phyloP scores from a whole-genome alignment of 2,797 vertebrate genomes.

The Catamblyrhynchus diadema region DNA sequence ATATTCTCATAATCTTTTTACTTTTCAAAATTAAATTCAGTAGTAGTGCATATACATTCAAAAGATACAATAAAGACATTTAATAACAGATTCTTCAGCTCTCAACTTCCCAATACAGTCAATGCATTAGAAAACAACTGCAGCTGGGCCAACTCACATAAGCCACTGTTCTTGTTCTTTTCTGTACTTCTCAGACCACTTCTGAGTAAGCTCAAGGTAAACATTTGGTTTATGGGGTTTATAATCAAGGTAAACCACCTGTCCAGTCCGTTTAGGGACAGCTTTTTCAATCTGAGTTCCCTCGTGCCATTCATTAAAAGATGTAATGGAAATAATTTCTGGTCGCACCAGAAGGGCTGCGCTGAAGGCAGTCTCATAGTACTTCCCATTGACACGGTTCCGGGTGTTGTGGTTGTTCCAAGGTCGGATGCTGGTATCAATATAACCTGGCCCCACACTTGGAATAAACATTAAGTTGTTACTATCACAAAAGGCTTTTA shows the following conservation, averaged over 20 bases:
- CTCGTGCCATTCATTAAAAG: constrained; percentile 99
- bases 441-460: constrained; percentile 93
- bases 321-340: constrained; percentile 90
- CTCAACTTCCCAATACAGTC: background rate
- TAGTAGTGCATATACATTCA: constrained; percentile 43
- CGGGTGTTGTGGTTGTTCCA: constrained; percentile 96
- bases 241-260: constrained; percentile 88
- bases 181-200: constrained; percentile 89
- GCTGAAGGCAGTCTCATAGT: constrained; percentile 89
- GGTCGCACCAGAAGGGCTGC: constrained; percentile 84
- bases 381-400: constrained; percentile 93
- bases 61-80: background rate
- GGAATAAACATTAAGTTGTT: constrained; percentile 92
- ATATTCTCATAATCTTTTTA: background rate
- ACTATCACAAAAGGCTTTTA: constrained; percentile 89
- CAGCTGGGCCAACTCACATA: constrained; percentile 29
- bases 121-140: background rate
- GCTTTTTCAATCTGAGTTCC: constrained; percentile 97
- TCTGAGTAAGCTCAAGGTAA: constrained; percentile 92
- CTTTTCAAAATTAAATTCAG: constrained; percentile 25
- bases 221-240: constrained; percentile 87
- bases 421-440: constrained; percentile 91
- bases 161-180: constrained; percentile 81
- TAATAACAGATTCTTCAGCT: background rate
- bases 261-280: constrained; percentile 83